Evolutionary conservation across 2,888 invertebrate genomes (phyloP).

Genomic region (Drosophila hamatofila): DNA sequence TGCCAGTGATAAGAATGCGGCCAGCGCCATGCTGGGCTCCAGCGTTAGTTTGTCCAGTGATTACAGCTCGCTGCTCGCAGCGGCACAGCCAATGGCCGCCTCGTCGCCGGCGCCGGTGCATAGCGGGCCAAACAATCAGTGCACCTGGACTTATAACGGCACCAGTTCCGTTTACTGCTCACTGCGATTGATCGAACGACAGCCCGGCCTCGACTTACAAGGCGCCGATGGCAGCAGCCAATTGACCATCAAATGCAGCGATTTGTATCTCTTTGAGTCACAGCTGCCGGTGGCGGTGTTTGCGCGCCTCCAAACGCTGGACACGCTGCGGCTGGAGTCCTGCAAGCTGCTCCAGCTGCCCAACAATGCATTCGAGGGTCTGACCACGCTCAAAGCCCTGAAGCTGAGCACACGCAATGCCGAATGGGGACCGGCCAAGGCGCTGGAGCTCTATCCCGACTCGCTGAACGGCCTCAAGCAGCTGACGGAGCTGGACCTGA

Average conservation of each 20-base stretch:
- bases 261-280: conserved; percentile 93
- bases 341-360: conserved; percentile 92
- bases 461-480: conserved; percentile 92
- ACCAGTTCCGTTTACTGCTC: conserved; percentile 88
- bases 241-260: conserved; percentile 92
- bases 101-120: conserved; percentile 58
- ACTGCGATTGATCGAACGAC: conserved; percentile 90
- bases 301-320: conserved; percentile 89
- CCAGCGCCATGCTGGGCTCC: conserved; percentile 69
- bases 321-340: conserved; percentile 90
- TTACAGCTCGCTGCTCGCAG: conserved; percentile 62
- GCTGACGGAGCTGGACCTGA: conserved; percentile 92
- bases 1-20: conserved; percentile 35
- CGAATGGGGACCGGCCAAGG: conserved; percentile 91
- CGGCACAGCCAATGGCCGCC: conserved; percentile 32
- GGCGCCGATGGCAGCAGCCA: conserved; percentile 90
- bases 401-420: conserved; percentile 92
- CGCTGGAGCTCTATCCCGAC: conserved; percentile 90
- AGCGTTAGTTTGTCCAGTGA: conserved; percentile 67
- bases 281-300: conserved; percentile 90
- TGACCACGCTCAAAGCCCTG: conserved; percentile 89
- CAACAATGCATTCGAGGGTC: conserved; percentile 92
- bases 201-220: conserved; percentile 87
- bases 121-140: conserved; percentile 83
- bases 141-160: conserved; percentile 86